phyloP scores from a whole-genome alignment of 2,113 vertebrate species.

The Myanophis thanlyinensis region DNA sequence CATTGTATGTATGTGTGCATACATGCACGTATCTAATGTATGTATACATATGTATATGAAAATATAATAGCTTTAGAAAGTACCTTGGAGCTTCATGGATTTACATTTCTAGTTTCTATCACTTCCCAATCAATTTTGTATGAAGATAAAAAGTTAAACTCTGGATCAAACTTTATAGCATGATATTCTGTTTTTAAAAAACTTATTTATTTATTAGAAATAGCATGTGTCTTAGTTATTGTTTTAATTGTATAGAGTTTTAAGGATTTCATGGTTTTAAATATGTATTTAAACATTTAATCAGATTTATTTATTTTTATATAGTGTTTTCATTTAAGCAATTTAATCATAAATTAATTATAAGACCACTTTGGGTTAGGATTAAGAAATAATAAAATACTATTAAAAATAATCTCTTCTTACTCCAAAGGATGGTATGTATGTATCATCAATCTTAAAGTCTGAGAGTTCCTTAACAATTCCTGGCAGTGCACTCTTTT shows the following conservation, averaged over 20 bases:
- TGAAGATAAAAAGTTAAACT: background rate
- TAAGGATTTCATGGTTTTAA: background rate
- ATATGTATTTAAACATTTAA: background rate
- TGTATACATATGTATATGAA: background rate
- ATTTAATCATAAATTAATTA: background rate
- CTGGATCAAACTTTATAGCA: background rate
- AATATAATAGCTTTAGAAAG: background rate
- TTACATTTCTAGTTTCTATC: background rate
- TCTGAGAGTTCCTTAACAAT: too few species aligned
- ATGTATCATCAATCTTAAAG: too few species aligned
- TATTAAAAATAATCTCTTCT: background rate
- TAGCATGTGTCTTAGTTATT: background rate
- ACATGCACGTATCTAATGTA: too few species aligned
- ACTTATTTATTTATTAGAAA: background rate
- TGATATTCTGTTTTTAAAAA: background rate
- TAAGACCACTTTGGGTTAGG: background rate
- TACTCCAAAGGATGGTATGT: too few species aligned
- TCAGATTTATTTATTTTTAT: background rate
- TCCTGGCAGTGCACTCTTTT: too few species aligned
- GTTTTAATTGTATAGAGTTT: background rate
- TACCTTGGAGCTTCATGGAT: background rate
- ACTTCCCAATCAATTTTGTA: background rate
- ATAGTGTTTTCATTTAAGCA: background rate
- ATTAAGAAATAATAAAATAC: background rate
- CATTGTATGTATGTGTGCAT: too few species aligned